A percentile compares a stretch with the other conserved stretches of the same genome.
Evolutionary conservation across 2,113 vertebrate genomes (phyloP).

Genomic region (Lophochroa leadbeateri): DNA sequence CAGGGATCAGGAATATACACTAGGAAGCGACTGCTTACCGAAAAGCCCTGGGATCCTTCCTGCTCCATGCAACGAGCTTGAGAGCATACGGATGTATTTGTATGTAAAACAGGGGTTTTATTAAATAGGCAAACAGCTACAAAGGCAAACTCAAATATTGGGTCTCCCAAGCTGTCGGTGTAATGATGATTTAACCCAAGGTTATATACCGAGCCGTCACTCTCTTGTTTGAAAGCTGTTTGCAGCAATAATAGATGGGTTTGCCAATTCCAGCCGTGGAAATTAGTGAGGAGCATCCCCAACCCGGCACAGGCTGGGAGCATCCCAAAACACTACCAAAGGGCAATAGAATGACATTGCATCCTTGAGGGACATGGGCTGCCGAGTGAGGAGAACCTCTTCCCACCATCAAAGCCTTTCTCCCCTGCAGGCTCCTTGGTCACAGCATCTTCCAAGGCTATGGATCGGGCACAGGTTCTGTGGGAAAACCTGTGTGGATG

Average conservation of each 20-base stretch:
- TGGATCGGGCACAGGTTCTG: rapidly evolving
- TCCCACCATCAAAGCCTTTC: not conserved
- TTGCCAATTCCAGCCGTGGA: not conserved
- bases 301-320: no score
- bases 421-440: not conserved
- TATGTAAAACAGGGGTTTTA: not conserved
- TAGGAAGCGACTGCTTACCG: rapidly evolving
- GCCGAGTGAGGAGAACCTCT: not conserved
- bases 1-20: not conserved
- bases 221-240: not conserved
- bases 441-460: not conserved
- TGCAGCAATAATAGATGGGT: not conserved
- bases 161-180: not conserved
- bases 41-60: not conserved
- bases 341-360: not conserved
- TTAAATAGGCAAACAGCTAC: slow-evolving; percentile 33
- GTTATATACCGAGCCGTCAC: not conserved
- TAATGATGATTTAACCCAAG: not conserved
- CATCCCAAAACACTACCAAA: not conserved
- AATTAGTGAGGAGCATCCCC: not conserved
- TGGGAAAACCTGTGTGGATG: rapidly evolving
- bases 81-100: rapidly evolving
- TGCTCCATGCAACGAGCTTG: rapidly evolving
- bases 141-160: not conserved
- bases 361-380: not conserved